These are phyloP conservation scores for Pentamera pediparva DNA, from an alignment of 53 echinoderm and acorn worm genomes.

Conservation along the genomic window DNA sequence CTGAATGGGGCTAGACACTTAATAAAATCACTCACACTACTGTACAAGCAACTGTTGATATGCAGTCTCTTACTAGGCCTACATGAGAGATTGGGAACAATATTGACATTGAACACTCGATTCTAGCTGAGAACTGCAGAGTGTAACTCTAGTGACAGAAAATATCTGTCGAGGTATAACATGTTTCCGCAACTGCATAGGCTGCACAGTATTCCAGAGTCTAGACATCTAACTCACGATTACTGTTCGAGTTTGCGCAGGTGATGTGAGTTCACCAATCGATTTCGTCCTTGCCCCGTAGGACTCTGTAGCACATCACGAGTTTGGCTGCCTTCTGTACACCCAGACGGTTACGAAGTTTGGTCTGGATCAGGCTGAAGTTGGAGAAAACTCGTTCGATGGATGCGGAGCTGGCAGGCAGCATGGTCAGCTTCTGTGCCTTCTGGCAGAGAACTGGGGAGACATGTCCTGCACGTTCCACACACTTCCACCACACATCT, in stretches of 20 bases:
- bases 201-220: no score
- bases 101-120: no score
- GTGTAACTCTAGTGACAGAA: no score
- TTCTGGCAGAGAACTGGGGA: neutral
- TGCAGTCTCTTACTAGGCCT: no score
- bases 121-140: no score
- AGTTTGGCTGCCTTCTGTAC: conserved; percentile 34
- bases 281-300: conserved; percentile 15
- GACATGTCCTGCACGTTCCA: neutral
- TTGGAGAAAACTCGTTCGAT: conserved; percentile 8
- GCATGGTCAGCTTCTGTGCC: neutral
- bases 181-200: no score
- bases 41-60: no score
- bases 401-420: conserved; percentile 28
- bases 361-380: conserved; percentile 10
- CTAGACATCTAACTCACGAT: no score
- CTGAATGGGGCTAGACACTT: no score
- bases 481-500: conserved; percentile 27
- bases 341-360: conserved; percentile 20
- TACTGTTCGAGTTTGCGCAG: neutral
- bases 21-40: no score
- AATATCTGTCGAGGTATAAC: no score
- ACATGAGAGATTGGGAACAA: no score
- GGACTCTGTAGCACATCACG: conserved; percentile 20
- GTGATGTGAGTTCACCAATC: conserved; percentile 8